Base-by-base conservation (phyloP, 2,888 invertebrate genomes). In the Leucoptera coffeella region DNA sequence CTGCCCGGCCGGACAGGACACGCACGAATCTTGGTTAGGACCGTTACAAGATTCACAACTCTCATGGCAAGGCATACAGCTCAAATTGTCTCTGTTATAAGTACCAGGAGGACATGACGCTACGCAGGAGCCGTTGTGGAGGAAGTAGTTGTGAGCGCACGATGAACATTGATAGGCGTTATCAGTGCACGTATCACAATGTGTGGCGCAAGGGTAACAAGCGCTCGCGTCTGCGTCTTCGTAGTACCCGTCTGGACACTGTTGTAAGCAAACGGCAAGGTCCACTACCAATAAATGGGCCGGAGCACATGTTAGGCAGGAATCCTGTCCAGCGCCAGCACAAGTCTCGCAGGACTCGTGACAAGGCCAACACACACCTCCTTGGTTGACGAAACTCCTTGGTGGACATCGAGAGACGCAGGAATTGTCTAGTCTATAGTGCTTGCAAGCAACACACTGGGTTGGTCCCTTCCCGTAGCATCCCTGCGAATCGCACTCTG, bases 321-420 rank as follows among this genome's bases (percentile, higher is more conserved):
- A 86, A 46, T 87, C 87, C 48, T 86, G 88, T 7, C 87, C 86
- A 5, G 89, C 82, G 7, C 90, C 91, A 8, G 85, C 88, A 47
- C 92, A 92, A 11, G 86, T 88, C 48, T 86, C 84, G 45, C 91
- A 92, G 2, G 88, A 87, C 43, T 89, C 87, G 46, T 91, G 89
- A 38, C 92, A 92, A 0, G 85, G 85, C 77, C 85, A 84, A 44
- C 91, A 91, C 12, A 82, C 79, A 11, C 83, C 85, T 21, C 84
- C 83, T 39, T 83, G 80, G 46, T 87, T 85, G 3, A 85, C 82
- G 42, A 85, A 90, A 44, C 87, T 88, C 37, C 88, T 74, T 6
- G 86, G 86, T 3, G 89, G 89, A 47, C 90, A 90, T 34, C 81
- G 75, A 34, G 84, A 84, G 2, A 89, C 85, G 50, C 90, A 91